phyloP scores from a whole-genome alignment of 2,113 vertebrate species.

The Petromus typicus region DNA sequence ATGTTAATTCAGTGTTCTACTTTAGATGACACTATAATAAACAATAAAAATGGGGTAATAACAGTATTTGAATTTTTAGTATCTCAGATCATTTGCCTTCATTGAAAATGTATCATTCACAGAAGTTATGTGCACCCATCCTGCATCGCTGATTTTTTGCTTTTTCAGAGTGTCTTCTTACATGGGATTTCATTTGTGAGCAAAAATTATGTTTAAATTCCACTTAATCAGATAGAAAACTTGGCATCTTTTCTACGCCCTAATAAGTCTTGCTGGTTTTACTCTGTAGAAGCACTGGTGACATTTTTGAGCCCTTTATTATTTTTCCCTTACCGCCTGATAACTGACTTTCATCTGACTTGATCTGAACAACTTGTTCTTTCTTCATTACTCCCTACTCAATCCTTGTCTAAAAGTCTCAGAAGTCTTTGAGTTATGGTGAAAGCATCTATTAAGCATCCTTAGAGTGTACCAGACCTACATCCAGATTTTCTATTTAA shows the following conservation, averaged over 20 bases:
- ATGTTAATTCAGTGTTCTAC: neutral
- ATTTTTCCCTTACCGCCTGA: neutral
- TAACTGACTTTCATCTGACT: neutral
- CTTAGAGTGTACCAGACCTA: neutral
- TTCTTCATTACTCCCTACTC: neutral
- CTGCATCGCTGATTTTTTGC: neutral
- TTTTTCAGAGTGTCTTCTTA: neutral
- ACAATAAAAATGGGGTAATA: neutral
- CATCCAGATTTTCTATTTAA: neutral
- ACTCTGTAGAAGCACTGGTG: neutral
- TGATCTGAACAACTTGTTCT: neutral
- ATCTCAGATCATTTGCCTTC: neutral
- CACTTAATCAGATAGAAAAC: neutral
- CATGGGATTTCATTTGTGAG: neutral
- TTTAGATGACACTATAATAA: neutral
- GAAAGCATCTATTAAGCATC: neutral
- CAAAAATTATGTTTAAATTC: neutral
- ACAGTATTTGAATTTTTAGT: neutral
- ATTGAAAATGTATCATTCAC: constrained; percentile 42
- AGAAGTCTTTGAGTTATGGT: neutral
- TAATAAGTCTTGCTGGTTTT: neutral
- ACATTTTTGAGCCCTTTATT: neutral
- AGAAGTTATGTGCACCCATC: constrained; percentile 11
- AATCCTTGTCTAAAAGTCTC: neutral
- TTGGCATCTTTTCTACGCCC: neutral